Percentiles rank a stretch among this genome's conserved stretches.
These are phyloP conservation scores for Orchesellides sinensis DNA, from an alignment of 2,888 invertebrate species.

Conservation along the genomic window DNA sequence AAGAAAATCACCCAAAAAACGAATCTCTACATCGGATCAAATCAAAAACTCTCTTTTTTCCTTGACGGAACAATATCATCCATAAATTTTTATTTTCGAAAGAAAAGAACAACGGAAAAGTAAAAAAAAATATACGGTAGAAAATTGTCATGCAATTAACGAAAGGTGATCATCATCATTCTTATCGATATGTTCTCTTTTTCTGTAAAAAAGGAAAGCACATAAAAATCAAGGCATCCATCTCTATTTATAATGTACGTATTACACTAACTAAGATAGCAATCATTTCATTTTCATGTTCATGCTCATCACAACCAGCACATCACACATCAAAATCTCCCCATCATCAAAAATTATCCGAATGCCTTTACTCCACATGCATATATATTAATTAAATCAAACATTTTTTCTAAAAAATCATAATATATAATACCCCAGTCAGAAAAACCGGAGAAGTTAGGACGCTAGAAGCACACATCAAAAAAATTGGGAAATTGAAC, in stretches of 20 bases:
- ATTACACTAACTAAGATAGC: too few relatives aligned
- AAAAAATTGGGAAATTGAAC: conserved; percentile 18
- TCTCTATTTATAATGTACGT: conserved; percentile 35
- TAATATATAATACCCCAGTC: background rate
- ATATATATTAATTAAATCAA: conserved; percentile 23
- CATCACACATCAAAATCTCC: conserved; percentile 19
- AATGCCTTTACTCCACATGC: too few relatives aligned
- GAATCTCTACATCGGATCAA: too few relatives aligned
- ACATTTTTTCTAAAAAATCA: background rate
- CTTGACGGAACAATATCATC: conserved; percentile 11
- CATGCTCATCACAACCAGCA: background rate
- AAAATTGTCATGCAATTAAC: conserved; percentile 64
- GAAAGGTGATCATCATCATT: conserved; percentile 50
- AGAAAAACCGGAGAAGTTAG: background rate
- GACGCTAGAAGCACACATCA: conserved; percentile 8
- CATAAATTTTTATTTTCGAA: background rate
- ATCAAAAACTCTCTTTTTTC: too few relatives aligned
- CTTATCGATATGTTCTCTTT: conserved; percentile 15
- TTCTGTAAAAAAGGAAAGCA: conserved; percentile 36
- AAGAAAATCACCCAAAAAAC: conserved; percentile 13
- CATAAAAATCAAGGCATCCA: conserved; percentile 14
- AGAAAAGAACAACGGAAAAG: background rate
- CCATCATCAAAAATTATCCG: background rate
- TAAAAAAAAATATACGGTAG: conserved; percentile 1
- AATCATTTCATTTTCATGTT: conserved; percentile 12